Percentiles rank a stretch among this genome's conserved stretches.
Evolutionary conservation across 1,140 invertebrate species (phyloP).

Genomic region (Eciton burchellii): DNA sequence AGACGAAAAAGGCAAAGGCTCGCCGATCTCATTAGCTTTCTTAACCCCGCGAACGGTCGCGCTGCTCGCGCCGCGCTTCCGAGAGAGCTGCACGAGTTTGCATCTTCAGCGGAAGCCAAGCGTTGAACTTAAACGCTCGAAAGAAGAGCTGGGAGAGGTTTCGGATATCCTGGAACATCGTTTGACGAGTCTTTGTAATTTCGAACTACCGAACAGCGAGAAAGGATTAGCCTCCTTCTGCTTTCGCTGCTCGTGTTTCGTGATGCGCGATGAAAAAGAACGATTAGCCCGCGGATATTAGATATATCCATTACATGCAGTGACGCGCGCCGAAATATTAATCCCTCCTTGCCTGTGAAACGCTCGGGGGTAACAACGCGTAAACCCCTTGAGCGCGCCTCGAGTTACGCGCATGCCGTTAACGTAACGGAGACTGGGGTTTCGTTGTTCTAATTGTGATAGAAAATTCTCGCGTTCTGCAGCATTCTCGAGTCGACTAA

Average conservation of each 20-base stretch:
- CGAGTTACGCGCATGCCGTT: constrained; percentile 25
- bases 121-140: background rate
- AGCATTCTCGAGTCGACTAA: too few relatives aligned
- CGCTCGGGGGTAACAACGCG: constrained; percentile 31
- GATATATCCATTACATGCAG: constrained; percentile 60
- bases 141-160: background rate
- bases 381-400: constrained; percentile 35
- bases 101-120: constrained; percentile 3
- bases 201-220: background rate
- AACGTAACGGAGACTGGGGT: background rate
- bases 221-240: background rate
- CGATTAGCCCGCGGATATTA: constrained; percentile 35
- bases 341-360: constrained; percentile 54
- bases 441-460: background rate
- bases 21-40: constrained; percentile 29
- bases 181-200: background rate
- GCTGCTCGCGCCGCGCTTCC: background rate
- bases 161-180: too few relatives aligned
- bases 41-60: constrained; percentile 1
- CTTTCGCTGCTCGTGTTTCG: background rate
- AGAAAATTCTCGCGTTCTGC: background rate
- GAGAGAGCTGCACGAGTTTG: constrained; percentile 5
- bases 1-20: constrained; percentile 6
- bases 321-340: constrained; percentile 58
- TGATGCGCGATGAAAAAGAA: background rate